A percentile compares a stretch with the other conserved stretches of the same genome.
phyloP scores from a whole-genome alignment of 1,140 invertebrate genomes.

The Eulimnadia texana region DNA sequence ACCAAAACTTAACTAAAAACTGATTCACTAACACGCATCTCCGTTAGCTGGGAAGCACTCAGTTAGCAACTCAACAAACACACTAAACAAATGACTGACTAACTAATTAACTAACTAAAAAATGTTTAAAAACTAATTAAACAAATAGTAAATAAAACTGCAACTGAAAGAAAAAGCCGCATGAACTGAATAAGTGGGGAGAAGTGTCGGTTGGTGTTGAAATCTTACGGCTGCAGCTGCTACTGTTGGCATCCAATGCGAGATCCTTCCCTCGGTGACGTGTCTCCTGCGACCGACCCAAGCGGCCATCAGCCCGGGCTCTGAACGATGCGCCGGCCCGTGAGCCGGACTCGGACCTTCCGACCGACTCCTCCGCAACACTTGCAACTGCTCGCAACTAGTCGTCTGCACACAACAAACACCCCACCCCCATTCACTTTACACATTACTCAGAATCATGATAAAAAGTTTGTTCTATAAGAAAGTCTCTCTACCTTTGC shows the following conservation, averaged over 20 bases:
- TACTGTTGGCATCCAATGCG: neutral
- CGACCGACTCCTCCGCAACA: constrained; percentile 15
- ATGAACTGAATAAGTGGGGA: no score
- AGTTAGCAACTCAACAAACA: no score
- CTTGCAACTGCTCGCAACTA: constrained; percentile 3
- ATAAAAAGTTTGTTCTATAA: neutral
- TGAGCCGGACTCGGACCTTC: constrained; percentile 10
- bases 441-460: neutral
- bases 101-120: no score
- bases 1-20: neutral
- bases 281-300: constrained; percentile 12
- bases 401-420: neutral
- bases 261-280: constrained; percentile 1
- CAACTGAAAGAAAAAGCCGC: no score
- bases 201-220: neutral
- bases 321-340: constrained; percentile 3
- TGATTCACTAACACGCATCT: no score
- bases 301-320: constrained; percentile 12
- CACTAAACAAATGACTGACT: no score
- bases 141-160: no score
- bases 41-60: no score
- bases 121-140: no score
- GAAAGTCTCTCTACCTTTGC: no score
- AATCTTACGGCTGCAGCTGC: neutral
- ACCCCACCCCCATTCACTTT: neutral